Evolutionary conservation across 2,113 vertebrate species (phyloP).

Genomic region (Elaphurus davidianus): DNA sequence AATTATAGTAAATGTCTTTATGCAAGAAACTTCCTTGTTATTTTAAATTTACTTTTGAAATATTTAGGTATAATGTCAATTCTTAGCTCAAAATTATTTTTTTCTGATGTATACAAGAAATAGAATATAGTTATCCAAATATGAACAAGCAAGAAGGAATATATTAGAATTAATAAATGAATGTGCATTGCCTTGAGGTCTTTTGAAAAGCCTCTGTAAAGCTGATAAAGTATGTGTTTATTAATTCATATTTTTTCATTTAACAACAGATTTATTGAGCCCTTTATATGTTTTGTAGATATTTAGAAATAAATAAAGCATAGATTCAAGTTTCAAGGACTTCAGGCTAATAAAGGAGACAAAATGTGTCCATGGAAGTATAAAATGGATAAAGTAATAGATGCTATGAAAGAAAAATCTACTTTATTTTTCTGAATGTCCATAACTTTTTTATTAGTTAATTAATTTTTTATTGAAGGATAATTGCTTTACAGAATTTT

Average conservation of each 20-base stretch:
- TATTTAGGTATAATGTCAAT: background rate
- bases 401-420: background rate
- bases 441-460: background rate
- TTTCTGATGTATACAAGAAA: background rate
- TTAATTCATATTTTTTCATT: constrained; percentile 44
- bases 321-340: background rate
- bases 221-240: constrained; percentile 6
- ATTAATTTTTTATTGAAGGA: background rate
- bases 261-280: background rate
- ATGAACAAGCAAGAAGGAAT: constrained; percentile 24
- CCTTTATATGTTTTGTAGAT: background rate
- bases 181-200: background rate
- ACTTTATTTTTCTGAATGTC: background rate
- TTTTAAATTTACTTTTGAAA: constrained; percentile 53
- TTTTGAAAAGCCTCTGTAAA: constrained; percentile 7
- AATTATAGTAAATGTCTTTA: background rate
- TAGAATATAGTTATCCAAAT: constrained; percentile 35
- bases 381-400: background rate
- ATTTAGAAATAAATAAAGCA: constrained; percentile 19
- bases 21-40: background rate
- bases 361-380: background rate
- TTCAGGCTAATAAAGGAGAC: background rate
- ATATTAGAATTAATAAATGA: background rate
- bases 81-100: background rate
- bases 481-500: background rate